phyloP scores from a whole-genome alignment of 2,888 invertebrate genomes.

The Lamellibrachia satsuma region DNA sequence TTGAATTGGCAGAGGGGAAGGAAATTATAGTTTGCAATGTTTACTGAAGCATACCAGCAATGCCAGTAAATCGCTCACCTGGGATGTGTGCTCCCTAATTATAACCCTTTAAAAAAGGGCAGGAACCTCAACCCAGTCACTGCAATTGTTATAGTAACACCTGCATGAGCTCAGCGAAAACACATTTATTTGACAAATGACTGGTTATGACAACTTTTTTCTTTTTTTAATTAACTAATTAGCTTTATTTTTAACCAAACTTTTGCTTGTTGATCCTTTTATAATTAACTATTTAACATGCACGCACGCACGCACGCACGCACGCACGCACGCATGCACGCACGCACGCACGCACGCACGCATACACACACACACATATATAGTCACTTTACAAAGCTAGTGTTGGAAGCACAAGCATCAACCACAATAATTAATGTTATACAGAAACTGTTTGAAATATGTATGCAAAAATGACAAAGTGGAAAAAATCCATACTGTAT shows the following conservation, averaged over 20 bases:
- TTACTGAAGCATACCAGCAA: not conserved
- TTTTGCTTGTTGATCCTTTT: not conserved
- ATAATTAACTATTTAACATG: not conserved
- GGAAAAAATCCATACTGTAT: not conserved
- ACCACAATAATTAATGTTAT: not conserved
- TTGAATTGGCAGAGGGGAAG: not conserved
- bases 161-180: not conserved
- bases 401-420: not conserved
- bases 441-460: not conserved
- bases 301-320: too few species aligned
- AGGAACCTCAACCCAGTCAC: not conserved
- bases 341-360: not conserved
- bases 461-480: not conserved
- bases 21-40: constrained; percentile 12
- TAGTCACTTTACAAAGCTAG: not conserved
- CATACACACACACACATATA: not conserved
- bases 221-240: not conserved
- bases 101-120: not conserved
- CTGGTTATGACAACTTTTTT: not conserved
- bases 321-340: too few species aligned
- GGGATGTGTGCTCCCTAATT: not conserved
- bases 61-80: not conserved
- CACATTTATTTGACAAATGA: not conserved
- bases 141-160: not conserved
- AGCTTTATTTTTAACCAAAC: not conserved